Conservation (phyloP, 2,797 vertebrate genomes). For the Periophthalmus magnuspinnatus region DNA sequence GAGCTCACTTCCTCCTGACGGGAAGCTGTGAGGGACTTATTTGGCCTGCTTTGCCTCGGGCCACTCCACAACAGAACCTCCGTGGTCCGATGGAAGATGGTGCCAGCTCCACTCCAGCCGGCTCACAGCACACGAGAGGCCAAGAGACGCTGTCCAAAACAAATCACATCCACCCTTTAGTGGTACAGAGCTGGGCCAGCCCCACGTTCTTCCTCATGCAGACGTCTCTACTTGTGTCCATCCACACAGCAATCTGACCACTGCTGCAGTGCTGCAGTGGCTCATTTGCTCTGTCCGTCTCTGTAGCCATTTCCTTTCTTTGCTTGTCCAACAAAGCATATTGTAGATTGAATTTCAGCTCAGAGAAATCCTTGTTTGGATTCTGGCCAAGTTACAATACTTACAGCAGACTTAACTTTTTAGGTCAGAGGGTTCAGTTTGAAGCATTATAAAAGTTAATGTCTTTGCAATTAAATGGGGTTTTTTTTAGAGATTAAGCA, state of each 20-base stretch:
- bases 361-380: constrained; percentile 57
- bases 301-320: constrained; percentile 20
- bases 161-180: constrained; percentile 65
- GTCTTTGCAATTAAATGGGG: too few species aligned
- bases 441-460: constrained; percentile 18
- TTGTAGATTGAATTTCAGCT: constrained; percentile 63
- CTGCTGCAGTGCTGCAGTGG: constrained; percentile 42
- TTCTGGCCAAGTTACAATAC: constrained; percentile 48
- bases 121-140: constrained; percentile 54
- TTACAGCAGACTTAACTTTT: constrained; percentile 24
- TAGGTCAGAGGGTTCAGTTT: constrained; percentile 49
- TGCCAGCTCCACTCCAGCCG: constrained; percentile 53
- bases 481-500: too few species aligned
- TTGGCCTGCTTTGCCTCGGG: constrained; percentile 30
- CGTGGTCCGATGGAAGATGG: constrained; percentile 52
- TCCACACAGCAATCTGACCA: constrained; percentile 44
- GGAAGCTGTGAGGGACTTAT: constrained; percentile 43
- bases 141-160: constrained; percentile 57
- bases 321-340: constrained; percentile 41
- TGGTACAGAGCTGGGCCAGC: constrained; percentile 53
- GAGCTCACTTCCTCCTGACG: constrained; percentile 52
- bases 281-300: constrained; percentile 29
- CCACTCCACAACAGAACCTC: constrained; percentile 62
- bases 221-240: constrained; percentile 40
- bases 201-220: constrained; percentile 37